Base-by-base conservation (phyloP, 2,888 invertebrate species). In the Brachyptera putata region DNA sequence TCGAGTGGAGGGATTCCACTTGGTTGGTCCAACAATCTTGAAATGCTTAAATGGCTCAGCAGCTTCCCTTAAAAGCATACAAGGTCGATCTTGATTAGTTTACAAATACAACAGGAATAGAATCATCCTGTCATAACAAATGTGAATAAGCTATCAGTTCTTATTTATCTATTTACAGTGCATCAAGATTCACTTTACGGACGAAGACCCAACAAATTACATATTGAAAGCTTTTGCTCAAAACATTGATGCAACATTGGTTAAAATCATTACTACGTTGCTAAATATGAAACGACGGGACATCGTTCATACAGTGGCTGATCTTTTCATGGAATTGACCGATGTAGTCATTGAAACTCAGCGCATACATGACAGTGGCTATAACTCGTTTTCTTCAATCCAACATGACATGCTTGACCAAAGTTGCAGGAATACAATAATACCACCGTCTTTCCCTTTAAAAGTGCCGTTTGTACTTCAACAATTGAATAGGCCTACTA, bases 251-350 rank as follows among this genome's bases (percentile, higher is more conserved):
- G 25, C 60, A 5, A 60, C 60, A 1, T 34, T 60, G 16, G 56
- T 56, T 46, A 60, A 60, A 21, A 30, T 56, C 1, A 56, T 60
- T 16, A 34, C 22, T 14, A 43, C 53, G 1, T 30, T 60, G 24
- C 5, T 60, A n/a, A 30, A 56, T 22, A 56, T 60, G 21, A 22
- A 46, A 21, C 41, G 60, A 43, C 56, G 26, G n/a, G 60, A 60
- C 41, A 56, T 60, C 9, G 56, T 60, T 43, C 22, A 24, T 7
- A 21, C 26, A 9, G 30, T 53, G 36, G 11, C 4, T 3, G 21
- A 30, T 2, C 14, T 25, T 50, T 50, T 50, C 1, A 26, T 25
- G 13, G 26, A 16, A 5, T 18, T 50, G 49, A 21, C 21, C 3
- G 36, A 53, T 1, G 21, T 36, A 11, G 53, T 53, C 5, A 34